A percentile compares a stretch with the other conserved stretches of the same genome.
Conservation (phyloP, 1,140 invertebrate genomes). For the Ceratitis capitata region DNA sequence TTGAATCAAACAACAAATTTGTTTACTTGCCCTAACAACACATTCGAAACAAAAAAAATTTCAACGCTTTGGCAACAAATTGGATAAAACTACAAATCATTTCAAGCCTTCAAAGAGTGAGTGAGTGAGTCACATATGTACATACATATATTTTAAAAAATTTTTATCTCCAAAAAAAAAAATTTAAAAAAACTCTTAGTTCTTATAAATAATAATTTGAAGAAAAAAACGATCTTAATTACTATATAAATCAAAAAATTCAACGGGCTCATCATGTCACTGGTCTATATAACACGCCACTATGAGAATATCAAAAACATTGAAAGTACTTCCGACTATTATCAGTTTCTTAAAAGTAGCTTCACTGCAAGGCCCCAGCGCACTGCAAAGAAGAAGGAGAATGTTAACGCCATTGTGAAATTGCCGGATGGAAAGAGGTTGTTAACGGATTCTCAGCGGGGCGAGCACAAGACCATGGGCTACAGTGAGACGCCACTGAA, state of each 20-base stretch:
- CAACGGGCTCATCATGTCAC: slow-evolving; percentile 60
- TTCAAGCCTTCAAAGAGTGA: neutral
- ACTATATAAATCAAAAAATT: neutral
- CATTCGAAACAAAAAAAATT: neutral
- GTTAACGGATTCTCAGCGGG: slow-evolving; percentile 55
- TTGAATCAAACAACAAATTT: slow-evolving; percentile 17
- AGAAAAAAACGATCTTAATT: neutral
- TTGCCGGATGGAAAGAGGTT: slow-evolving; percentile 51
- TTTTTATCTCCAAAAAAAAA: neutral
- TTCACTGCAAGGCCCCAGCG: neutral
- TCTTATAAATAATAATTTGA: neutral
- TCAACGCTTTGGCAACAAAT: neutral
- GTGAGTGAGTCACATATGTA: neutral
- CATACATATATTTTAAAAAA: neutral
- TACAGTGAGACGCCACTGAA: slow-evolving; percentile 67
- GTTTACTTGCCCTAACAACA: neutral
- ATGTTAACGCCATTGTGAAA: slow-evolving; percentile 50
- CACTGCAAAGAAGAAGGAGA: slow-evolving; percentile 46
- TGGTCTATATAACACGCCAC: slow-evolving; percentile 66
- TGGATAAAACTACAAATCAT: neutral
- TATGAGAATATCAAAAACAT: slow-evolving; percentile 67
- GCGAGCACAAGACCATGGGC: slow-evolving; percentile 70
- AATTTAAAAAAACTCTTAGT: neutral
- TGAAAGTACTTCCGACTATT: slow-evolving; percentile 51
- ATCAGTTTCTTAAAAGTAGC: slow-evolving; percentile 43